Percentiles rank a stretch among this genome's conserved stretches.
These are phyloP conservation scores for Oscheius sp. DNA, from an alignment of 2,888 invertebrate species.

Conservation along the genomic window DNA sequence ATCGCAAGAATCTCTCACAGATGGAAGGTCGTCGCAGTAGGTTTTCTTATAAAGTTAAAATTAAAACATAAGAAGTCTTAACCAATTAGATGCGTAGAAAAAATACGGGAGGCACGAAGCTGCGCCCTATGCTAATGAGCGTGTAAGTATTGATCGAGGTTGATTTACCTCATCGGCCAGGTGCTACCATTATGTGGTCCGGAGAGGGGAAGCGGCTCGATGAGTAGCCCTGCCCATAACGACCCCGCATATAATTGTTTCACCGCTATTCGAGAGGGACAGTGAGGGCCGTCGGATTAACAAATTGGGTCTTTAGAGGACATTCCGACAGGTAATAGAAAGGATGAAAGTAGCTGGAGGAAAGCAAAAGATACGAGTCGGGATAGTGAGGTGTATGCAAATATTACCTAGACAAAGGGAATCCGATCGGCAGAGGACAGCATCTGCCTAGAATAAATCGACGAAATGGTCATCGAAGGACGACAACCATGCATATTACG, in stretches of 20 bases:
- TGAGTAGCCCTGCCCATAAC: conserved; percentile 27
- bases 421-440: conserved; percentile 25
- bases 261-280: conserved; percentile 9
- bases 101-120: conserved; percentile 6
- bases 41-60: not conserved
- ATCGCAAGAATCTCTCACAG: not conserved
- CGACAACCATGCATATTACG: not conserved
- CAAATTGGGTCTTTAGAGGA: conserved; percentile 12
- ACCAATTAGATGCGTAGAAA: no score
- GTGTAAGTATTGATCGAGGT: conserved; percentile 34
- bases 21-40: conserved; percentile 2
- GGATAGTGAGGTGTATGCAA: conserved; percentile 36
- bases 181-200: conserved; percentile 31
- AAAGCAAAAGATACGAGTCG: not conserved
- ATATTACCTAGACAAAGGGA: conserved; percentile 24
- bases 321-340: conserved; percentile 1
- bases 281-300: conserved; percentile 8
- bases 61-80: not conserved
- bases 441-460: conserved; percentile 23
- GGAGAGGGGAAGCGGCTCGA: conserved; percentile 35
- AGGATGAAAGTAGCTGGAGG: conserved; percentile 8
- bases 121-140: conserved; percentile 33
- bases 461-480: conserved; percentile 10
- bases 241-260: conserved; percentile 31
- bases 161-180: conserved; percentile 35